phyloP scores from a whole-genome alignment of 2,797 vertebrate genomes.

The Natrix natrix region DNA sequence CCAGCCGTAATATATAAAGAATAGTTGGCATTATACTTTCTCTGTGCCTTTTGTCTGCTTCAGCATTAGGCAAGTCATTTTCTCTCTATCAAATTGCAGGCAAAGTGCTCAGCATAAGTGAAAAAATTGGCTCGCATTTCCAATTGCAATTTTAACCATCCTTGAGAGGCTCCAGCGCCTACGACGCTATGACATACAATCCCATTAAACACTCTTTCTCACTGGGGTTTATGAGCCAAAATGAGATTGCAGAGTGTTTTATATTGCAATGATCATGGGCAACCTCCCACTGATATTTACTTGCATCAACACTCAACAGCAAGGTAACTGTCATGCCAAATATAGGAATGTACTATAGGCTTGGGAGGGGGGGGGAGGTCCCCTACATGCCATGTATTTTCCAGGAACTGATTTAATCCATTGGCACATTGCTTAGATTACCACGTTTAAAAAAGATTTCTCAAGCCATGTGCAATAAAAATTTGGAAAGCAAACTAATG shows the following conservation, averaged over 20 bases:
- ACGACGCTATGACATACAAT: background rate
- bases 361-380: background rate
- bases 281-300: background rate
- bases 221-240: background rate
- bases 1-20: background rate
- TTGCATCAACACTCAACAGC: background rate
- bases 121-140: conserved; percentile 23
- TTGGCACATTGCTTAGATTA: background rate
- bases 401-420: background rate
- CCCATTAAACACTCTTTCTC: background rate
- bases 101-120: conserved; percentile 5
- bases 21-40: background rate
- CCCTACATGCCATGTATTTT: background rate
- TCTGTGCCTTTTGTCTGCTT: background rate
- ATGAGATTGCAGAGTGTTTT: conserved; percentile 2
- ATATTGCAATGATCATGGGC: background rate
- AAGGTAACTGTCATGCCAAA: background rate
- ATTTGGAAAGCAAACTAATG: background rate
- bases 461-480: background rate
- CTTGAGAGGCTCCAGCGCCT: background rate
- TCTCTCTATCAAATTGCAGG: conserved; percentile 13
- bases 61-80: background rate
- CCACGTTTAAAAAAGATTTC: background rate
- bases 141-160: background rate
- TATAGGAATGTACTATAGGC: background rate